phyloP scores from a whole-genome alignment of 2,888 invertebrate genomes.

The Nephrotoma guestfalica region DNA sequence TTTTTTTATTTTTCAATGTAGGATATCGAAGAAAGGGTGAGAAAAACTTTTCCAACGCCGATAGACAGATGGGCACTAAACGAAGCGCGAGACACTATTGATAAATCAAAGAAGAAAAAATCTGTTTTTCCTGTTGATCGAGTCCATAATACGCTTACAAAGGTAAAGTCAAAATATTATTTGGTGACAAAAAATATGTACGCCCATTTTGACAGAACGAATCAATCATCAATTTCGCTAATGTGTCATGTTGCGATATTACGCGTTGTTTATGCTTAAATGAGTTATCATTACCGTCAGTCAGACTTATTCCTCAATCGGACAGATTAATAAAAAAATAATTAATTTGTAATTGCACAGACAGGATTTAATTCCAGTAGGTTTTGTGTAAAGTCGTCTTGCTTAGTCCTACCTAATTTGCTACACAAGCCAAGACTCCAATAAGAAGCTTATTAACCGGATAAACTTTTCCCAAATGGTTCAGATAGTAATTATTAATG shows the following conservation, averaged over 20 bases:
- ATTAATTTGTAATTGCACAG: too few relatives aligned
- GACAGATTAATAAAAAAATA: too few relatives aligned
- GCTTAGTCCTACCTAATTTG: too few relatives aligned
- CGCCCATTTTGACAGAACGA: slow-evolving; percentile 6
- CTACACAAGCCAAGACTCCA: too few relatives aligned
- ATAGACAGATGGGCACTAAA: slow-evolving; percentile 86
- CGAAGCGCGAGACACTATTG: slow-evolving; percentile 75
- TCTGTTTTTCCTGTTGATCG: slow-evolving; percentile 75
- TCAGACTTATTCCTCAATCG: too few relatives aligned
- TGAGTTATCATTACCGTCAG: too few relatives aligned
- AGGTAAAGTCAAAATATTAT: slow-evolving; percentile 32
- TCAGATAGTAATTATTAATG: too few relatives aligned
- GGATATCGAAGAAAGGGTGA: slow-evolving; percentile 89
- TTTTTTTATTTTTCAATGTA: slow-evolving; percentile 24
- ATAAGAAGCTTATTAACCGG: too few relatives aligned
- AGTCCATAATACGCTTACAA: slow-evolving; percentile 75
- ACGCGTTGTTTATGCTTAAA: not conserved
- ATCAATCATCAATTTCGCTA: not conserved
- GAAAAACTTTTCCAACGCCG: slow-evolving; percentile 86
- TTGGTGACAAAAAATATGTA: not conserved
- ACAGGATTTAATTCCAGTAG: too few relatives aligned
- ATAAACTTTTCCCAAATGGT: too few relatives aligned
- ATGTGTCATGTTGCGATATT: not conserved
- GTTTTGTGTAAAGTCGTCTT: too few relatives aligned
- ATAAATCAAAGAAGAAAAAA: slow-evolving; percentile 61